Evolutionary conservation across 2,888 invertebrate genomes (phyloP).

Genomic region (Aporophyla lueneburgensis): DNA sequence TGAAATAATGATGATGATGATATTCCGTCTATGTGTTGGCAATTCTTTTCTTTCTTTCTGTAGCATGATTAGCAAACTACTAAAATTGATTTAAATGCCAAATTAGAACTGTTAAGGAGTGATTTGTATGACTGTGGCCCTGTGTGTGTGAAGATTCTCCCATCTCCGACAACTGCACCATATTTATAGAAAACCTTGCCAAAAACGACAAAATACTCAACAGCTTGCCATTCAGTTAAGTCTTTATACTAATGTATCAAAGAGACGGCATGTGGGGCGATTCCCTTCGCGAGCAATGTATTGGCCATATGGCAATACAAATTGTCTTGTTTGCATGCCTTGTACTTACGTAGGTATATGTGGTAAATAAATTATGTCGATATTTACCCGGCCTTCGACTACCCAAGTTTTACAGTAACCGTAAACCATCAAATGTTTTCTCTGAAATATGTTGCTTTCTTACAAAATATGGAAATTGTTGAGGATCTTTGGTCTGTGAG

Average conservation of each 20-base stretch:
- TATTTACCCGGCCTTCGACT: conserved; percentile 3
- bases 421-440: background rate
- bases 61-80: background rate
- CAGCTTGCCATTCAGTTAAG: conserved; percentile 45
- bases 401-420: background rate
- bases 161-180: background rate
- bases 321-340: conserved; percentile 22
- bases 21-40: background rate
- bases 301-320: conserved; percentile 47
- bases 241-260: conserved; percentile 25
- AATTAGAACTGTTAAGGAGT: background rate
- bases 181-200: background rate
- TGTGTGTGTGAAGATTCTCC: no score
- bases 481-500: no score
- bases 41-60: background rate
- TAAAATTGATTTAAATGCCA: background rate
- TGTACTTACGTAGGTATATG: background rate
- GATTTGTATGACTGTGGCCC: background rate
- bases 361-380: conserved; percentile 15
- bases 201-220: conserved; percentile 11
- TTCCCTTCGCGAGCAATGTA: conserved; percentile 23
- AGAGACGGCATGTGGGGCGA: conserved; percentile 40
- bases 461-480: background rate
- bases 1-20: no score
- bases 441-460: background rate